These are phyloP conservation scores for Microplitis demolitor DNA, from an alignment of 1,140 invertebrate species.

Conservation along the genomic window DNA sequence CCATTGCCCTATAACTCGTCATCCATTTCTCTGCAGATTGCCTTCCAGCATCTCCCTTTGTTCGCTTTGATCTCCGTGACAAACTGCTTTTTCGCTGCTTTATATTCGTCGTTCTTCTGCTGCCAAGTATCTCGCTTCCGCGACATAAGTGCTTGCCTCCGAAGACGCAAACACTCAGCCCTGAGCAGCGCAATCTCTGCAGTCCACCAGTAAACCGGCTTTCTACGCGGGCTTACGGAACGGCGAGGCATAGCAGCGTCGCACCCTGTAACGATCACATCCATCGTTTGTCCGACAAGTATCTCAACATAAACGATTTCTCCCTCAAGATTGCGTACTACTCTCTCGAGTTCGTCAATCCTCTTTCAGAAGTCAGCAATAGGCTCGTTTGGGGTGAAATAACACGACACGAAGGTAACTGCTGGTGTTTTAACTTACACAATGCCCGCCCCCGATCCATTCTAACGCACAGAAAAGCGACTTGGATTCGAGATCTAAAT, in stretches of 20 bases:
- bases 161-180: constrained; percentile 27
- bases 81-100: constrained; percentile 24
- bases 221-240: neutral
- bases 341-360: constrained; percentile 13
- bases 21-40: constrained; percentile 32
- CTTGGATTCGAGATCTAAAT: neutral
- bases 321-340: neutral
- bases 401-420: constrained; percentile 21
- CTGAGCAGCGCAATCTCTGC: constrained; percentile 38
- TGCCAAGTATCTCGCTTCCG: neutral
- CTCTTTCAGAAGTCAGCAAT: constrained; percentile 23
- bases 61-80: constrained; percentile 23
- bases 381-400: constrained; percentile 28
- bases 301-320: neutral
- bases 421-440: constrained; percentile 19
- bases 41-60: constrained; percentile 32
- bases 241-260: neutral
- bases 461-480: neutral
- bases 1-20: constrained; percentile 37
- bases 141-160: constrained; percentile 3
- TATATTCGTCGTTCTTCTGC: constrained; percentile 2
- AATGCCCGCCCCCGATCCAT: constrained; percentile 19
- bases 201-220: constrained; percentile 44
- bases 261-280: neutral
- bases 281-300: neutral